phyloP scores from a whole-genome alignment of 1,140 invertebrate species.

The Pseudomyrmex pallidus region DNA sequence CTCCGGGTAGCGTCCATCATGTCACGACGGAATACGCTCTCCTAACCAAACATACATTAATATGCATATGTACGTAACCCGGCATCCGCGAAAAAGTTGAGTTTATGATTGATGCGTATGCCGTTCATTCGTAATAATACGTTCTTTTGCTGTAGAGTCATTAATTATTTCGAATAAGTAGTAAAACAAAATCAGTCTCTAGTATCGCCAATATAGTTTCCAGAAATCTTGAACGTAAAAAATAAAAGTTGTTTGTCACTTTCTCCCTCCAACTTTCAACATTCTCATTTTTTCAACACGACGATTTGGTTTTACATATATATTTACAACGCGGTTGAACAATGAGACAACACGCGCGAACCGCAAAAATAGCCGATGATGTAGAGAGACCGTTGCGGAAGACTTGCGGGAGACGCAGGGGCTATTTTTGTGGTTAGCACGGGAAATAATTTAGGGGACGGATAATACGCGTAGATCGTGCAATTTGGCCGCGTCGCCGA shows the following conservation, averaged over 20 bases:
- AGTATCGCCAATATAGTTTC: background rate
- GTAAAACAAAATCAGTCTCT: background rate
- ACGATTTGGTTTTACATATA: background rate
- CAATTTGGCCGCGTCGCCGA: slow-evolving; percentile 78
- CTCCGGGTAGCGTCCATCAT: slow-evolving; percentile 68
- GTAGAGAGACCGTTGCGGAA: slow-evolving; percentile 63
- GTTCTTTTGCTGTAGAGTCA: slow-evolving; percentile 25
- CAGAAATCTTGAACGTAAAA: too few relatives aligned
- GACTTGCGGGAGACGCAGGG: slow-evolving; percentile 39
- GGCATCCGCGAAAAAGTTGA: slow-evolving; percentile 55
- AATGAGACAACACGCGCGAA: slow-evolving; percentile 59
- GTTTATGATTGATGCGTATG: slow-evolving; percentile 37
- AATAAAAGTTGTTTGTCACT: background rate
- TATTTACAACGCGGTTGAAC: slow-evolving; percentile 59
- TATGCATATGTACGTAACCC: slow-evolving; percentile 60
- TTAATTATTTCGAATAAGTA: background rate
- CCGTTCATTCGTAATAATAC: slow-evolving; percentile 39
- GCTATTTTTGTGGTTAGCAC: slow-evolving; percentile 83
- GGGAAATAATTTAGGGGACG: slow-evolving; percentile 82
- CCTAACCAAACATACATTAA: slow-evolving; percentile 72
- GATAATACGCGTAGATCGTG: slow-evolving; percentile 78
- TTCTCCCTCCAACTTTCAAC: too few relatives aligned
- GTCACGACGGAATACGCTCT: slow-evolving; percentile 64
- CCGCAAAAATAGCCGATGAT: slow-evolving; percentile 42
- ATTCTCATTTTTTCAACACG: background rate